Evolutionary conservation across 2,888 invertebrate genomes (phyloP), one percentile per base, ranked within the genome.

Genomic region (Chironomus tentans): DNA sequence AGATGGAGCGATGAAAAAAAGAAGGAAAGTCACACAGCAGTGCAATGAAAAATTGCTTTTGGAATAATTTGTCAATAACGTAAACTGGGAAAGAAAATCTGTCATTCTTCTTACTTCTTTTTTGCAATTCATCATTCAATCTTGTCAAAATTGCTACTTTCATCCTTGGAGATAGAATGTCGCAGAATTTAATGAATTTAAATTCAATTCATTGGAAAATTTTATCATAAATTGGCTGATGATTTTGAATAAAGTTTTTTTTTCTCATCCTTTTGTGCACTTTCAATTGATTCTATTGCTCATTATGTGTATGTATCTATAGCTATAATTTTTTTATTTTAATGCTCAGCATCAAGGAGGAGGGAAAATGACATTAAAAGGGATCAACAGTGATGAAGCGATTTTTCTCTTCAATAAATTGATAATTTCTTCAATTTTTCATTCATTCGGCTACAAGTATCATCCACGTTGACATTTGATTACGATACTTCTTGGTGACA

Each of bases 201-300:
- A 65, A 62, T 73, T 73, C 46, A 73, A 73, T 73, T 73, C 47
- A 73, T 73, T 46, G 73, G 65, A 73, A 56, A 56, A 56, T 71
- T 71, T 56, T 15, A 48, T 65, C 65, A 18, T 48, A 70, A 70
- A 70, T 70, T 70, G 50, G 70, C 22, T 70, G 50, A 22, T 50
- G 46, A 70, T 46, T 24, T 18, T 38, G 15, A 68, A 18, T 38
- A 38, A 68, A 38, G n/a, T 65, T 65, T 65, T n/a, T n/a, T n/a
- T n/a, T n/a, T n/a, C n/a, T n/a, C n/a, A n/a, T n/a, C n/a, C 65
- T 21, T 65, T 65, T 18, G 21, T 18, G 56, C 56, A 15, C 7
- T 56, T 50, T 15, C 56, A 18, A 18, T 15, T 56, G 15, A 56
- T 56, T 56, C 56, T 18, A 56, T 56, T 56, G 56, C 56, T 18